Evolutionary conservation across 2,888 invertebrate species (phyloP).

Genomic region (Ditylenchus weischeri): DNA sequence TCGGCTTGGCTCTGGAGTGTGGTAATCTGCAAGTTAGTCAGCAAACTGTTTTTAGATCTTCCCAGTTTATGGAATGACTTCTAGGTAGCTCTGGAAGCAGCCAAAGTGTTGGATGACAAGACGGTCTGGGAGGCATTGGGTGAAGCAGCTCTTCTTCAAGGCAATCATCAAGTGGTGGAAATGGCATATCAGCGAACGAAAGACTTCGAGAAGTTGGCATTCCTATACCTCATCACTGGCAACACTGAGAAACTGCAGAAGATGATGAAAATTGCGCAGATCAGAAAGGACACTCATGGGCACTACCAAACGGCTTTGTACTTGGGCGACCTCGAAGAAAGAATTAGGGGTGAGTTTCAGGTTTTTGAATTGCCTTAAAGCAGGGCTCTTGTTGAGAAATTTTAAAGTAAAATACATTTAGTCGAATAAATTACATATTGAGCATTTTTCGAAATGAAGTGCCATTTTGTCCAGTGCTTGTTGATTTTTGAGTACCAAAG

Average conservation of each 20-base stretch:
- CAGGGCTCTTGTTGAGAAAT: too few relatives aligned
- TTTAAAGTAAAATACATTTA: too few relatives aligned
- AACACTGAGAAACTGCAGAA: slow-evolving; percentile 93
- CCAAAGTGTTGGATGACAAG: slow-evolving; percentile 82
- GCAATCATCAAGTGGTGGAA: slow-evolving; percentile 73
- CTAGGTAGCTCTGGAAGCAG: slow-evolving; percentile 80
- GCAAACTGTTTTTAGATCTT: neutral
- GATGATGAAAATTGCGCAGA: slow-evolving; percentile 99
- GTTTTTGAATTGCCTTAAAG: too few relatives aligned
- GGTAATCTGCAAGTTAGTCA: slow-evolving; percentile 84
- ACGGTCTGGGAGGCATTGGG: slow-evolving; percentile 92
- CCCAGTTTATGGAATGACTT: neutral
- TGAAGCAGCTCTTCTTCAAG: slow-evolving; percentile 85
- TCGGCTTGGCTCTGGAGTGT: slow-evolving; percentile 91
- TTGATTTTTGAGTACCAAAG: too few relatives aligned
- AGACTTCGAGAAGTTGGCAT: slow-evolving; percentile 96
- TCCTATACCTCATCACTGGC: slow-evolving; percentile 91
- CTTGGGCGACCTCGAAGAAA: slow-evolving; percentile 84
- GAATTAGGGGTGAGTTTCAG: slow-evolving; percentile 67
- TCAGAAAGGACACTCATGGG: slow-evolving; percentile 89
- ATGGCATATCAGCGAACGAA: slow-evolving; percentile 99
- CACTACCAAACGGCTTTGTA: slow-evolving; percentile 92
- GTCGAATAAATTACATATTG: too few relatives aligned
- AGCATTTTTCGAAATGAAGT: too few relatives aligned
- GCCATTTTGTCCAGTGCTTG: too few relatives aligned